These are phyloP conservation scores for Dicroscelio sp. DNA, from an alignment of 2,888 invertebrate species.

Conservation along the genomic window DNA sequence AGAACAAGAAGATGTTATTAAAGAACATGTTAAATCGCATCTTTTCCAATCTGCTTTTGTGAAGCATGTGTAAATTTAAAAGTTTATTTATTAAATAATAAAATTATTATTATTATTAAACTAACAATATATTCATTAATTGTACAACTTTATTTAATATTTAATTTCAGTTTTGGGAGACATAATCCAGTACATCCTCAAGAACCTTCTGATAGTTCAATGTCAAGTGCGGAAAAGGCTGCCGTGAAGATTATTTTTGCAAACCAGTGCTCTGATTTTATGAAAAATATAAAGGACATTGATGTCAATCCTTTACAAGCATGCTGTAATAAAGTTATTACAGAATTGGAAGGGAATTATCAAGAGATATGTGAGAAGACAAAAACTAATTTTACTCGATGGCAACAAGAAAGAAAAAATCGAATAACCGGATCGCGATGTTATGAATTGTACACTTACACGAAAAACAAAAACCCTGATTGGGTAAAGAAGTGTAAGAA, in stretches of 20 bases:
- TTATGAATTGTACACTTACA: slow-evolving; percentile 82
- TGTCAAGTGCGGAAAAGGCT: slow-evolving; percentile 4
- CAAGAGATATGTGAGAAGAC: background rate
- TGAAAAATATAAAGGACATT: background rate
- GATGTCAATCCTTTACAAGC: background rate
- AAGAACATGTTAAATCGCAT: background rate
- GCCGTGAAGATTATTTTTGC: background rate
- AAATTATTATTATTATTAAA: background rate
- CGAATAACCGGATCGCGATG: slow-evolving; percentile 50
- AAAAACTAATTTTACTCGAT: background rate
- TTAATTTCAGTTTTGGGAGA: slow-evolving; percentile 7
- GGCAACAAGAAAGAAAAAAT: slow-evolving; percentile 13
- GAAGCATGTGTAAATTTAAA: slow-evolving; percentile 10
- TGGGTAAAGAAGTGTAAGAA: slow-evolving; percentile 77
- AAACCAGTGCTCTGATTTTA: background rate
- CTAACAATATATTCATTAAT: background rate
- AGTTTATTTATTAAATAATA: background rate
- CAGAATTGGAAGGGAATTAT: background rate
- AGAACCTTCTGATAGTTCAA: background rate
- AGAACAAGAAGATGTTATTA: background rate
- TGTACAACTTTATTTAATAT: background rate
- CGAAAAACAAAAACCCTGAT: slow-evolving; percentile 79
- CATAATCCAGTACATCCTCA: slow-evolving; percentile 4
- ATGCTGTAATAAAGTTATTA: background rate
- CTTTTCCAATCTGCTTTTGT: slow-evolving; percentile 29